Evolutionary conservation across 2,888 invertebrate species (phyloP).

Genomic region (Scrobipalpa atriplicella): DNA sequence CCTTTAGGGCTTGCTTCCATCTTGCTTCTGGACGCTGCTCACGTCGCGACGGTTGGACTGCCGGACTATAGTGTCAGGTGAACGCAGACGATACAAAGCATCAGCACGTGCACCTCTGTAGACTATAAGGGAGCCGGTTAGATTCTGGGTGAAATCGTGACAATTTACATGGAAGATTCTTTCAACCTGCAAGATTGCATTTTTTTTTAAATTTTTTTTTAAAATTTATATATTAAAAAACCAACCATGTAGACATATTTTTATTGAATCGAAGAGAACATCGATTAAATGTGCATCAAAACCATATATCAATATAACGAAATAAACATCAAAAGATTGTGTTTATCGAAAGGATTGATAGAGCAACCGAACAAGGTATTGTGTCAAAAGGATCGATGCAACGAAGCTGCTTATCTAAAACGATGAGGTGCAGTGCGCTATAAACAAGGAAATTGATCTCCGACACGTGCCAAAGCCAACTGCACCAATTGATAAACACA

Average conservation of each 20-base stretch:
- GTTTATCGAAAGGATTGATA: conserved; percentile 8
- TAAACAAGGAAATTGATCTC: not conserved
- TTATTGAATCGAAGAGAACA: too few species aligned
- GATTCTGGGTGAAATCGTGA: not conserved
- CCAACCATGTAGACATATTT: too few species aligned
- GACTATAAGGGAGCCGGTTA: not conserved
- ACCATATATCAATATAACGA: too few species aligned
- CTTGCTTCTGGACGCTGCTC: conserved; percentile 51
- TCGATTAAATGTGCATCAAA: too few species aligned
- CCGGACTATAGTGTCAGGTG: conserved; percentile 60
- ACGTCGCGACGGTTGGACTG: conserved; percentile 49
- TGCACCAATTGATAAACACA: conserved; percentile 24
- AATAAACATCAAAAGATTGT: not conserved
- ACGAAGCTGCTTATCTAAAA: not conserved
- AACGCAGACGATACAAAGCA: conserved; percentile 66
- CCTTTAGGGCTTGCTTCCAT: not conserved
- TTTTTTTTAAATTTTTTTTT: too few species aligned
- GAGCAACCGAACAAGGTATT: not conserved
- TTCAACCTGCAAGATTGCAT: too few species aligned
- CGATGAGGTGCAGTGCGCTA: not conserved
- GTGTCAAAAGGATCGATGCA: not conserved
- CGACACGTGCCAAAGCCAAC: conserved; percentile 27
- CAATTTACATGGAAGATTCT: not conserved
- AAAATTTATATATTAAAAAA: too few species aligned
- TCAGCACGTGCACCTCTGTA: conserved; percentile 54